Evolutionary conservation across 2,113 vertebrate species (phyloP), one percentile per base, ranked within the genome.

Genomic region (Podocnemis expansa): DNA sequence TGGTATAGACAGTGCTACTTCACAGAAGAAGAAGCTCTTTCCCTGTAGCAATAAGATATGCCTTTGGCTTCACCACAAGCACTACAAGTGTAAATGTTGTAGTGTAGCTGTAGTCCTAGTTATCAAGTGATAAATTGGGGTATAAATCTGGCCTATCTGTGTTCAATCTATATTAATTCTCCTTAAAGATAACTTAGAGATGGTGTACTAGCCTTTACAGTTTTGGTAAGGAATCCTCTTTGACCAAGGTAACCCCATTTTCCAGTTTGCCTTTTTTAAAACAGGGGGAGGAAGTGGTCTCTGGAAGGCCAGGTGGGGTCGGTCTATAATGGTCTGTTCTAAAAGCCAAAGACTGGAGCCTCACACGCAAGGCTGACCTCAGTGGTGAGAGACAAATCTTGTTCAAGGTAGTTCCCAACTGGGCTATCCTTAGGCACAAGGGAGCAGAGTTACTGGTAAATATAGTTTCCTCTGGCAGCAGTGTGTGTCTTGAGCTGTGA

Each of bases 131-230:
- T 41, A 86, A 88, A 94, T 8, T 2, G 85, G 52, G 16, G 75
- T 16, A 84, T 8, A 93, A 70, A 80, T 70, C 31, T 91, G 80
- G 91, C n/a, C 9, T 7, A 22, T 58, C 31, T 60, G 6, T 75
- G 11, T 79, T 25, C 54, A 93, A 49, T 80, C 55, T 63, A 79
- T 8, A 49, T 76, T 58, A 67, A 17, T 0, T 0, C 60, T 86
- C 60, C 85, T 67, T 31, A 12, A n/a, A 86, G 85, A 76, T n/a
- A 1, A 86, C 81, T 82, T 5, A n/a, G 56, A 70, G 76, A 7
- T 10, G 4, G 19, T 21, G 34, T 78, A 84, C 84, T 78, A 14
- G 54, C 3, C 70, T 94, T 51, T 84, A 87, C 95, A 94, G 90
- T 1, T 2, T 51, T 0, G 0, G 88, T 13, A 84, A 49, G 7